These are phyloP conservation scores for Drosophila lutescens DNA, from an alignment of 2,888 invertebrate species.

Conservation along the genomic window DNA sequence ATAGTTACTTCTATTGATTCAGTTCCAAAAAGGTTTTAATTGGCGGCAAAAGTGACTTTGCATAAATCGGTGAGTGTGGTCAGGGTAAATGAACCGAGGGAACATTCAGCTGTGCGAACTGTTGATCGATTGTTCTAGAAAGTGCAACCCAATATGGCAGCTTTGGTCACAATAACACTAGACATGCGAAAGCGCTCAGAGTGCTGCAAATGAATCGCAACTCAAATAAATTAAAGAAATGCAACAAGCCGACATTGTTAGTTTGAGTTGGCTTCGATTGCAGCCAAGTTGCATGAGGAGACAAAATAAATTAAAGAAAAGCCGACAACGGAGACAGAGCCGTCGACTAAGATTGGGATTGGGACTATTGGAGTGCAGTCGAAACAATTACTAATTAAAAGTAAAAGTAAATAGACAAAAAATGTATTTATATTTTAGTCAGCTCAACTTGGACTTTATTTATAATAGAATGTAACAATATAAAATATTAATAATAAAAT, in stretches of 20 bases:
- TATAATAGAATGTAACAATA: no score
- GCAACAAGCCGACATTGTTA: constrained; percentile 59
- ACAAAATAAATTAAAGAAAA: constrained; percentile 70
- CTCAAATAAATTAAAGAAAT: constrained; percentile 73
- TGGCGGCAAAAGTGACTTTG: constrained; percentile 1
- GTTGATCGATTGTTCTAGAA: background rate
- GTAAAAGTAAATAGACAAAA: no score
- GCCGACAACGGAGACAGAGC: constrained; percentile 34
- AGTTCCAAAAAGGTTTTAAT: background rate
- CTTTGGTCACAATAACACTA: constrained; percentile 3
- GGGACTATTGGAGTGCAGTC: background rate
- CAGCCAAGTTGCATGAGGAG: constrained; percentile 59
- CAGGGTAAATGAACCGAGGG: background rate
- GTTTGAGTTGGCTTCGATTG: constrained; percentile 34
- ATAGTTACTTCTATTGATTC: background rate
- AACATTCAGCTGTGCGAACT: background rate
- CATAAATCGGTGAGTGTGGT: constrained; percentile 5
- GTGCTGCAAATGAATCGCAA: constrained; percentile 55
- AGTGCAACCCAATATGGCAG: constrained; percentile 1
- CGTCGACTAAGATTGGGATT: constrained; percentile 19
- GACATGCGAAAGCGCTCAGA: constrained; percentile 21
- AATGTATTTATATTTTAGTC: no score
- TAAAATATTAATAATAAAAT: no score
- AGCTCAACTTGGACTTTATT: no score
- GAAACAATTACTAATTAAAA: background rate